Conservation (phyloP, 2,888 invertebrate species). For the Ochlodes sylvanus region DNA sequence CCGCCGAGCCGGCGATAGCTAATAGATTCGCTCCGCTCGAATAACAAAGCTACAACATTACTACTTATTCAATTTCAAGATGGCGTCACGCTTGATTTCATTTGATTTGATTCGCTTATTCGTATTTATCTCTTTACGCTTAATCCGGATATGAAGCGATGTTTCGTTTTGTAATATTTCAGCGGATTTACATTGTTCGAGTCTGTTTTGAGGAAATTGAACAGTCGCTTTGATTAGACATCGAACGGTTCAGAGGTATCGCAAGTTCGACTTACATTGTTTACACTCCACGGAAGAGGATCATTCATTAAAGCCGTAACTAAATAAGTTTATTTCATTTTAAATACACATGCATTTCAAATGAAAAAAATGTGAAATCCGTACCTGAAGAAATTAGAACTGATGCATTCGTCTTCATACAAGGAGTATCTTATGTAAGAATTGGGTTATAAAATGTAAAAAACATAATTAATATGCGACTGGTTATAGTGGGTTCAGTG, state of each 20-base stretch:
- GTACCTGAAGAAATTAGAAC: too few relatives aligned
- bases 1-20: conserved; percentile 27
- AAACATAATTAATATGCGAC: too few relatives aligned
- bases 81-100: conserved; percentile 48
- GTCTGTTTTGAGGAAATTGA: conserved; percentile 34
- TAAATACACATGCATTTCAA: too few relatives aligned
- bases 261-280: conserved; percentile 18
- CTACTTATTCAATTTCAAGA: conserved; percentile 62
- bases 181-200: conserved; percentile 28
- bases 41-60: conserved; percentile 49
- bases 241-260: conserved; percentile 16
- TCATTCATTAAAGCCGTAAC: background rate
- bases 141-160: conserved; percentile 36
- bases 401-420: too few relatives aligned
- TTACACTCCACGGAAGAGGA: background rate
- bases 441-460: too few relatives aligned
- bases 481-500: too few relatives aligned
- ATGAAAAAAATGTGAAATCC: too few relatives aligned
- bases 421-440: too few relatives aligned
- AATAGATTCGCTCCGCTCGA: conserved; percentile 44
- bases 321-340: too few relatives aligned
- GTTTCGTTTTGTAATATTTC: conserved; percentile 35
- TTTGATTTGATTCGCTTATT: conserved; percentile 41
- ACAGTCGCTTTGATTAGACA: conserved; percentile 25
- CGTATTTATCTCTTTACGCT: conserved; percentile 36